Evolutionary conservation across 2,113 vertebrate genomes (phyloP), one percentile per base, ranked within the genome.

Genomic region (Rhinolophus ferrumequinum): DNA sequence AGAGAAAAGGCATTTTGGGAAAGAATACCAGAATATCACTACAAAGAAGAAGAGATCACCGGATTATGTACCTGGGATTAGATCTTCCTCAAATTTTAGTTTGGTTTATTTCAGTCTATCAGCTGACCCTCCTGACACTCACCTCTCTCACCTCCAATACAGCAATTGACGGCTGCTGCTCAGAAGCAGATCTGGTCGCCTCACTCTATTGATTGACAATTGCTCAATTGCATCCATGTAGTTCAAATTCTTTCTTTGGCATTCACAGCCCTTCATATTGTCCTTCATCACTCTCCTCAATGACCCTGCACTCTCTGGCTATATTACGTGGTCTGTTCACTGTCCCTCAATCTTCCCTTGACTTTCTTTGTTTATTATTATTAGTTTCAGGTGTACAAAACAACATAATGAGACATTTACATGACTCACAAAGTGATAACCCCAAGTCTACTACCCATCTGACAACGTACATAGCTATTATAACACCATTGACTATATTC

Each of bases 221-320:
- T 2, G 2, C 14, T 41, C 41, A 14, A 24, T 2, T 38, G 14
- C 0, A 1, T 5, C 58, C 13, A 12, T 11, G 0, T 2, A 47
- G 41, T 62, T 77, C 9, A 21, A 38, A 35, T 15, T 60, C 16
- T n/a, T 10, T n/a, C 62, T 83, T 30, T 30, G 41, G 67, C 2
- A 0, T 12, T 26, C 21, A 52, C 8, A n/a, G 66, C 47, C 56
- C 70, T 76, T 54, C n/a, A 30, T 6, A 0, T 28, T 28, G 8
- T 60, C 5, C 6, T 38, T 50, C 13, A 26, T 66, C 26, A 8
- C 30, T 18, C 13, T 72, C 28, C 50, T 75, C 60, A 19, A 0
- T 7, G 54, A 76, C 47, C 54, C 88, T 44, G 50, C 38, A 28
- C 13, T 16, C 6, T 14, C 8, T 35, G 38, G 35, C 69, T 73